Evolutionary conservation across 64 coral and sea anemone genomes (phyloP).

Genomic region (Trachythela sp.): DNA sequence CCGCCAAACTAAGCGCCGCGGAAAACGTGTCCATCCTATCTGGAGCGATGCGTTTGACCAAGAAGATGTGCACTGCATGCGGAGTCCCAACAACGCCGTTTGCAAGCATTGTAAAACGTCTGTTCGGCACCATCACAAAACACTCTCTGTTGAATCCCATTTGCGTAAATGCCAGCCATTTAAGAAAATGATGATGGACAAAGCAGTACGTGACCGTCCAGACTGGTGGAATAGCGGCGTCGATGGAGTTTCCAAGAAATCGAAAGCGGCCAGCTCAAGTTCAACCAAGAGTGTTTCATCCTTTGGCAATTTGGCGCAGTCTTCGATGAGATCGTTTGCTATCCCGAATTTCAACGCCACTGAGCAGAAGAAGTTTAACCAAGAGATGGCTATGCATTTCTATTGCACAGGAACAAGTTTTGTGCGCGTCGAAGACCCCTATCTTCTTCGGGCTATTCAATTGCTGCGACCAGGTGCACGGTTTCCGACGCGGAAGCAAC

Average conservation of each 20-base stretch:
- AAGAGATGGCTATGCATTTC: neutral
- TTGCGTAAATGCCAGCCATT: constrained; percentile 12
- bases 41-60: neutral
- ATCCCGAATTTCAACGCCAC: neutral
- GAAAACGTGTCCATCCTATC: neutral
- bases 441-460: neutral
- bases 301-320: neutral
- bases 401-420: neutral
- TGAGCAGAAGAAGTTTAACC: constrained; percentile 15
- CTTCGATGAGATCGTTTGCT: neutral
- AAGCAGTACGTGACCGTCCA: neutral
- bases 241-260: neutral
- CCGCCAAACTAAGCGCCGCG: neutral
- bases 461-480: neutral
- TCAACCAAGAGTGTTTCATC: no score
- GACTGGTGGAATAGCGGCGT: constrained; percentile 4
- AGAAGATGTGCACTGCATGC: neutral
- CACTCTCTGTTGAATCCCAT: neutral
- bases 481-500: neutral
- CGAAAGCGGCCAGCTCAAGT: neutral
- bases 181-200: constrained; percentile 21
- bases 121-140: neutral
- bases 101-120: neutral
- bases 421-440: neutral
- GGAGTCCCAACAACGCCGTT: neutral